Percentiles rank a stretch among this genome's conserved stretches.
phyloP scores from a whole-genome alignment of 1,140 invertebrate genomes.

The Euwallacea fornicatus region DNA sequence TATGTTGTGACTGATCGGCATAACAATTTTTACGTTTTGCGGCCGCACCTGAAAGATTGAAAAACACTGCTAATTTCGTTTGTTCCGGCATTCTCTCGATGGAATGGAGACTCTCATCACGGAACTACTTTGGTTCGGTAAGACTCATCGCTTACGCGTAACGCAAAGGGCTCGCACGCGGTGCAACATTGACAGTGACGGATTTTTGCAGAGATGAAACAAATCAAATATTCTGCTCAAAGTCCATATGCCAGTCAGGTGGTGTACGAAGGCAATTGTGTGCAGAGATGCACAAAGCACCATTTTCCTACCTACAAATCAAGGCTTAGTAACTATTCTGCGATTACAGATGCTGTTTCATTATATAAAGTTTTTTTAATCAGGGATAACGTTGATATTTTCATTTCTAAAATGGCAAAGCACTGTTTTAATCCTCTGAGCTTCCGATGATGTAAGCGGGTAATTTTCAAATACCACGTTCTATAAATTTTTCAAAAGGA shows the following conservation, averaged over 20 bases:
- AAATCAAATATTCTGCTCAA: not conserved
- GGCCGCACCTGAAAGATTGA: not conserved
- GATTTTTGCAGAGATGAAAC: not conserved
- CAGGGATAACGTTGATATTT: conserved; percentile 5
- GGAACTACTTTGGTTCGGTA: too few species aligned
- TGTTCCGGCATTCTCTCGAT: too few species aligned
- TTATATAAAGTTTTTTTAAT: conserved; percentile 2
- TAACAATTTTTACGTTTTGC: not conserved
- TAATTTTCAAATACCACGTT: conserved; percentile 20
- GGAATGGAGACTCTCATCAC: too few species aligned
- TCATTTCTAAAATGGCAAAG: conserved; percentile 15
- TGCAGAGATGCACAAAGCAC: not conserved
- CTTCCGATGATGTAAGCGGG: conserved; percentile 6
- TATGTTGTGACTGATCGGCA: conserved; percentile 3
- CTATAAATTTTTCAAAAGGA: conserved; percentile 13
- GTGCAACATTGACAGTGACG: not conserved
- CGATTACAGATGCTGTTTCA: too few species aligned
- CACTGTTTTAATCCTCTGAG: conserved; percentile 11
- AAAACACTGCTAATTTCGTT: too few species aligned
- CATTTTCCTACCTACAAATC: not conserved
- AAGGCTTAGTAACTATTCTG: too few species aligned
- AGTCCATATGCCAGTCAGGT: not conserved
- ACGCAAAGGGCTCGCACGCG: too few species aligned
- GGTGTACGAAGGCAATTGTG: conserved; percentile 5
- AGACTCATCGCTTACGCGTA: too few species aligned